Evolutionary conservation across 2,113 vertebrate genomes (phyloP).

Genomic region (Boulengeromyrus knoepffleri): DNA sequence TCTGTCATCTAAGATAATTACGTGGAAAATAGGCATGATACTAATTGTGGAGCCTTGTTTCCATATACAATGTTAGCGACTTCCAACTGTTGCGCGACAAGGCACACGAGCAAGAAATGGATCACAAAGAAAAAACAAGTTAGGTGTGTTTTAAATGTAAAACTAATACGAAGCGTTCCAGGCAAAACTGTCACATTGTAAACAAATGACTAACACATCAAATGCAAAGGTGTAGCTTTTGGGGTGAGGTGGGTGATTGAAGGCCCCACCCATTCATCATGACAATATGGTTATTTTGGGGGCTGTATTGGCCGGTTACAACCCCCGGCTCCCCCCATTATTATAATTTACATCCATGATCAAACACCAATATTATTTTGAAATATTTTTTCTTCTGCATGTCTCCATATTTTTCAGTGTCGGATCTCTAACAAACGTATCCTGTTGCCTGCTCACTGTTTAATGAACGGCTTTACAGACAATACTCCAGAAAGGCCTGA

Average conservation of each 20-base stretch:
- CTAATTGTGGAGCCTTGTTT: background rate
- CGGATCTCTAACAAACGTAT: background rate
- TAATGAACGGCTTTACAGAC: background rate
- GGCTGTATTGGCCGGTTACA: too few species aligned
- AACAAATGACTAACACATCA: background rate
- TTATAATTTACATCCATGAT: too few species aligned
- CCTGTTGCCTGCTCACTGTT: background rate
- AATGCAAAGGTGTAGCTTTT: background rate
- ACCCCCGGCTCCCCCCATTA: too few species aligned
- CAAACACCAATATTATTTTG: background rate
- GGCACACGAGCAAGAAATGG: background rate
- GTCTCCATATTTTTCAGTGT: background rate
- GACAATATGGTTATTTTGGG: too few species aligned
- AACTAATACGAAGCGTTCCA: background rate
- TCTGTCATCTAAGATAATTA: background rate
- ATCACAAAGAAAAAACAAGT: background rate
- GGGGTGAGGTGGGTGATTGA: too few species aligned
- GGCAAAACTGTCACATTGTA: background rate
- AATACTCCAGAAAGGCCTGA: background rate
- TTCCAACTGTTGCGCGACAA: background rate
- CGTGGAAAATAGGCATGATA: background rate
- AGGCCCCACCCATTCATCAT: too few species aligned
- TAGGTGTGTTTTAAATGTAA: background rate
- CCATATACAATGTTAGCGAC: background rate
- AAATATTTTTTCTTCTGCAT: background rate